phyloP scores from a whole-genome alignment of 1,140 invertebrate genomes.

The Anoplolepis gracilipes region DNA sequence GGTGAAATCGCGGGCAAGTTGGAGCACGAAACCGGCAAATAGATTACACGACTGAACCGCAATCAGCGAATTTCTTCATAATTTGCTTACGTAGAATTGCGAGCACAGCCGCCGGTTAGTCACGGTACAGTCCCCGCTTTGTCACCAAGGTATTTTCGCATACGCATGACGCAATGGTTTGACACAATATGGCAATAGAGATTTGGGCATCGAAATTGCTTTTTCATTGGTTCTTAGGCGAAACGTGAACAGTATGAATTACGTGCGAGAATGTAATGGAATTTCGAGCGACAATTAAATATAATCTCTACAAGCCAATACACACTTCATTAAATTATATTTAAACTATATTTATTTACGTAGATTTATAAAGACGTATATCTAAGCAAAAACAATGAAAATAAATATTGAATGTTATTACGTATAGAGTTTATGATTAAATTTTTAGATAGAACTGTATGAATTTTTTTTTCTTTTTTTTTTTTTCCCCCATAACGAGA shows the following conservation, averaged over 20 bases:
- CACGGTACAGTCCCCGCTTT: slow-evolving; percentile 2
- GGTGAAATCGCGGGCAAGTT: not conserved
- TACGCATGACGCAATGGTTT: slow-evolving; percentile 24
- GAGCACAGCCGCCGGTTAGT: not conserved
- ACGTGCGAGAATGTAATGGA: not conserved
- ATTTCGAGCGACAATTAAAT: not conserved
- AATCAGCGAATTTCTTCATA: slow-evolving; percentile 35
- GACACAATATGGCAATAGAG: not conserved
- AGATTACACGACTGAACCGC: slow-evolving; percentile 8
- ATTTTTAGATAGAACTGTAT: too few species aligned
- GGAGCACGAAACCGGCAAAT: not conserved
- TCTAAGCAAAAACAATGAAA: not conserved
- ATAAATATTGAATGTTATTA: not conserved
- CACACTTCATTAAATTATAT: too few species aligned
- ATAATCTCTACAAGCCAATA: not conserved
- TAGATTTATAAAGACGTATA: not conserved
- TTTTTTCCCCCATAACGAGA: not conserved
- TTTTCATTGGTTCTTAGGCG: not conserved
- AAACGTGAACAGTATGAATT: not conserved
- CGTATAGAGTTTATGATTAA: too few species aligned
- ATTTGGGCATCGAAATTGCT: slow-evolving; percentile 16
- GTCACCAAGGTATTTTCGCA: slow-evolving; percentile 31
- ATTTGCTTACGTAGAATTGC: slow-evolving; percentile 6
- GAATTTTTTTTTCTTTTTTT: too few species aligned
- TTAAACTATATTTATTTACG: too few species aligned